Conservation (phyloP, 2,113 vertebrate species). For the Gymnogyps californianus region DNA sequence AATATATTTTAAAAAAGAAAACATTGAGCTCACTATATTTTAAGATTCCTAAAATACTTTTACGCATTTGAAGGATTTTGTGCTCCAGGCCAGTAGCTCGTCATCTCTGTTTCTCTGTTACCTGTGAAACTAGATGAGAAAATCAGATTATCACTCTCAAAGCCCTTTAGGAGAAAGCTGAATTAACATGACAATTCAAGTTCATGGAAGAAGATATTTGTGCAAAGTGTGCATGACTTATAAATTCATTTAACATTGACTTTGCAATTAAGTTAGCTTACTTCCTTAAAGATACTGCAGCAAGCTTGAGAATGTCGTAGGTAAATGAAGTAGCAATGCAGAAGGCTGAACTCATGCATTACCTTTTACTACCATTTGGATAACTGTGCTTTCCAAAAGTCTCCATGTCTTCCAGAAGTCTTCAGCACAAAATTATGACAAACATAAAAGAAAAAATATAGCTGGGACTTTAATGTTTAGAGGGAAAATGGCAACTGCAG, state of each 20-base stretch:
- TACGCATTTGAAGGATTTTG: constrained; percentile 15
- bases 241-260: constrained; percentile 56
- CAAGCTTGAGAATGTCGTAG: neutral
- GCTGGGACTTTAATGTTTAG: neutral
- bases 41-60: neutral
- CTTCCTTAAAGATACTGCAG: neutral
- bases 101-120: neutral
- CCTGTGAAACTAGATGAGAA: constrained; percentile 30
- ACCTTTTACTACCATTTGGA: neutral
- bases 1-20: constrained; percentile 36
- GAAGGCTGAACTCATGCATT: neutral
- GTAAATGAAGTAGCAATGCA: neutral
- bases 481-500: neutral
- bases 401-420: neutral
- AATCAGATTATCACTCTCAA: constrained; percentile 53
- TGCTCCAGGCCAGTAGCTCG: constrained; percentile 9
- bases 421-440: neutral
- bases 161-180: constrained; percentile 37
- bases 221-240: constrained; percentile 29
- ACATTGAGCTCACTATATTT: neutral
- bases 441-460: neutral
- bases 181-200: constrained; percentile 47
- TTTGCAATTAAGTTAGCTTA: constrained; percentile 35
- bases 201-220: constrained; percentile 43
- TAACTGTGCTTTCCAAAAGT: neutral